phyloP scores from a whole-genome alignment of 2,113 vertebrate genomes.

The Gila orcuttii region DNA sequence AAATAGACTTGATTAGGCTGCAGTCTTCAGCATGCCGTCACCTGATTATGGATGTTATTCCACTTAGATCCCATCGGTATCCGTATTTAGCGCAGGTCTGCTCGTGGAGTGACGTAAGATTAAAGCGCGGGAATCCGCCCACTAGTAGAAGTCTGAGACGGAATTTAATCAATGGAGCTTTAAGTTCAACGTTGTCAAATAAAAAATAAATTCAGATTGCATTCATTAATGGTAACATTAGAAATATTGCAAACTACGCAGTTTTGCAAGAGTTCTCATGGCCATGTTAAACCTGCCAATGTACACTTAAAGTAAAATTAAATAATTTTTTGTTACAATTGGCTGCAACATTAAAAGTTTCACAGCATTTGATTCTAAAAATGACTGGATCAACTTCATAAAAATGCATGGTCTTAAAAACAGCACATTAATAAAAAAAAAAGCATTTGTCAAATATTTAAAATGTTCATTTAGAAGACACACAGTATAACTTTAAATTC shows the following conservation, averaged over 20 bases:
- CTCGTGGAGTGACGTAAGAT: constrained; percentile 51
- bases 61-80: constrained; percentile 42
- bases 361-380: not conserved
- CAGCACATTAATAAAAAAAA: not conserved
- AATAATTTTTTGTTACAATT: no score
- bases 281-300: not conserved
- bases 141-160: not conserved
- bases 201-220: not conserved
- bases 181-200: not conserved
- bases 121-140: constrained; percentile 51
- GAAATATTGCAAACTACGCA: not conserved
- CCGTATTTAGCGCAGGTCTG: constrained; percentile 63
- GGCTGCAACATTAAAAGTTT: not conserved
- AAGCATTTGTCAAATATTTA: not conserved
- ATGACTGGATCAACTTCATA: not conserved
- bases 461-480: not conserved
- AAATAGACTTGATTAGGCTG: not conserved
- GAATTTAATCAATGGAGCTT: not conserved
- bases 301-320: not conserved
- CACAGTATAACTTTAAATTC: not conserved
- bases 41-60: constrained; percentile 45
- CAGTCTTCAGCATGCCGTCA: constrained; percentile 10
- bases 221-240: not conserved
- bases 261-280: not conserved
- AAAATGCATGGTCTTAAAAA: not conserved